Evolutionary conservation across 2,113 vertebrate genomes (phyloP).

Genomic region (Lates calcarifer): DNA sequence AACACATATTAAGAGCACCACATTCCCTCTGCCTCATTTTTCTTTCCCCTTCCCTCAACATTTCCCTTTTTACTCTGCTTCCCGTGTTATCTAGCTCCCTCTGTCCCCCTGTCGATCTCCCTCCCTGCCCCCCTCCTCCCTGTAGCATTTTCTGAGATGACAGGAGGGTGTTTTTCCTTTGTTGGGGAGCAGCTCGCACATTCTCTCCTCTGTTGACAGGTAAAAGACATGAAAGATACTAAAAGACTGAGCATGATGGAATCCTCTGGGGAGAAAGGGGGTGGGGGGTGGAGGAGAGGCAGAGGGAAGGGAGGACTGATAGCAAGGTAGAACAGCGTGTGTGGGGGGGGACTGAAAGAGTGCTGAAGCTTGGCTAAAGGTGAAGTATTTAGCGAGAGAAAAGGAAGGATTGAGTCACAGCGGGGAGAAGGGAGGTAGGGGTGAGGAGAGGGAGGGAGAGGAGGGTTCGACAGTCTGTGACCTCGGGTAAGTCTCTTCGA

Average conservation of each 20-base stretch:
- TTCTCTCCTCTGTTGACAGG: constrained; percentile 82
- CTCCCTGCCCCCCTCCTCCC: constrained; percentile 60
- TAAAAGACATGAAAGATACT: constrained; percentile 82
- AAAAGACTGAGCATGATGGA: constrained; percentile 79
- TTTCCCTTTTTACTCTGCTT: constrained; percentile 58
- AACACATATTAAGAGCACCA: constrained; percentile 22
- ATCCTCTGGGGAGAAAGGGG: constrained; percentile 70
- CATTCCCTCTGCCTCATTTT: constrained; percentile 43
- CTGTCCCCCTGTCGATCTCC: constrained; percentile 65
- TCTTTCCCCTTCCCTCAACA: constrained; percentile 39
- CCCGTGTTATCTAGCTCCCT: constrained; percentile 60
- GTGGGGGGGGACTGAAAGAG: constrained; percentile 50
- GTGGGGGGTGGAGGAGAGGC: constrained; percentile 32
- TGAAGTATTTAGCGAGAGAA: constrained; percentile 72
- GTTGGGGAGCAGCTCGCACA: constrained; percentile 74
- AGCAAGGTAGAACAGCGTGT: constrained; percentile 24
- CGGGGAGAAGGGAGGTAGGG: constrained; percentile 22
- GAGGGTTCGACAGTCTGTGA: constrained; percentile 76
- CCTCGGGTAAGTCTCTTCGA: constrained; percentile 80
- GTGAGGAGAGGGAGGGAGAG: constrained; percentile 16
- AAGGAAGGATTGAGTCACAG: constrained; percentile 71
- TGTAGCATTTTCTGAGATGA: constrained; percentile 77
- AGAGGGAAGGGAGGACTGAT: constrained; percentile 55
- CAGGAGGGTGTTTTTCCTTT: constrained; percentile 80
- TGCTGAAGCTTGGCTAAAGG: constrained; percentile 64